Base-by-base conservation (phyloP, 2,888 invertebrate genomes). In the Carabus problematicus region DNA sequence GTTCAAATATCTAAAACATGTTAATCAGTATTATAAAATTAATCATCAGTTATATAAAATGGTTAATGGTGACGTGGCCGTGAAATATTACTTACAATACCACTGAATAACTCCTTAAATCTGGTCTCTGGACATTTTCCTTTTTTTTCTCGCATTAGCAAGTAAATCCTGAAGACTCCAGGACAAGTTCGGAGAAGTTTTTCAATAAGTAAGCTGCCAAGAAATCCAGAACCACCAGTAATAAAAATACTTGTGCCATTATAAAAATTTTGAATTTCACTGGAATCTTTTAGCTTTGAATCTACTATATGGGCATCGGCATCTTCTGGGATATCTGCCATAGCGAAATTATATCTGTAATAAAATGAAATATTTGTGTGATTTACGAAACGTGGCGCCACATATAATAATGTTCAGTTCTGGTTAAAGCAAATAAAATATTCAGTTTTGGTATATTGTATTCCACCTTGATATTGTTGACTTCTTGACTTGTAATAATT, bases 261-360 rank as follows among this genome's bases (percentile, higher is more conserved):
- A 72, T 77, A 82, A 71, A 77, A 80, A 42, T 75, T 64, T 14
- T 71, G 66, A 8, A 78, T 76, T 56, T 78, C 75, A 29, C 77
- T 77, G 52, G 76, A 42, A 14, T 70, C 84, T 54, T 75, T 74
- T 29, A 12, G 18, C 7, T 75, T 74, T 0, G 74, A 73, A 19
- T 83, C 79, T 16, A 82, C 77, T 84, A 85, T 84, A 71, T 85
- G 81, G 64, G 78, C 75, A 73, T 85, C 85, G 0, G 81, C 81
- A 0, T 84, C 84, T 72, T 85, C 81, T 72, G 82, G 81, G 61
- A 75, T 75, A 8, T 0, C 12, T 12, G 49, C 11, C 49, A 49
- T 49, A 16, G 14, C 14, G 49, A 14, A 14, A 12, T 29, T 29
- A 29, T 29, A 3, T 29, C 29, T 29, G 29, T 29, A 29, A 29